Percentiles rank a stretch among this genome's conserved stretches.
Evolutionary conservation across 2,797 vertebrate species (phyloP).

Genomic region (Acipenser ruthenus): DNA sequence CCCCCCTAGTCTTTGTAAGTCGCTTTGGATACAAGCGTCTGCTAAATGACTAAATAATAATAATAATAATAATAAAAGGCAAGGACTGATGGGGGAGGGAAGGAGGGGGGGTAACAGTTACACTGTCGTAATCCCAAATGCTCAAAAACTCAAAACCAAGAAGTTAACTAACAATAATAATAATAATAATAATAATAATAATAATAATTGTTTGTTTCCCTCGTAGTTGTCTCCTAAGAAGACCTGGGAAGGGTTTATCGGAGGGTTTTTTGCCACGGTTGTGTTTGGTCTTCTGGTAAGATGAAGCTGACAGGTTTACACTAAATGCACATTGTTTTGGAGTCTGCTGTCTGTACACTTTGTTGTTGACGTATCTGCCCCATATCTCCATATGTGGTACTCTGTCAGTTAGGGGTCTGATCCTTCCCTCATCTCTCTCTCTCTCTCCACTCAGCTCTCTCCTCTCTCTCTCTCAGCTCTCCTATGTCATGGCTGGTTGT

Average conservation of each 20-base stretch:
- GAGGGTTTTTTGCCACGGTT: conserved; percentile 88
- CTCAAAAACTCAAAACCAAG: too few relatives aligned
- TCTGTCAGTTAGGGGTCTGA: not conserved
- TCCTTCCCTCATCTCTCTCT: not conserved
- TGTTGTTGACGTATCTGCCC: too few relatives aligned
- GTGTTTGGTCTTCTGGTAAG: conserved; percentile 87
- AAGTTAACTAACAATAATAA: too few relatives aligned
- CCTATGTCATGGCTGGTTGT: too few relatives aligned
- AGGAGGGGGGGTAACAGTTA: too few relatives aligned
- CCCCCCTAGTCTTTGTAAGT: too few relatives aligned
- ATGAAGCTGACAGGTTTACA: accelerated
- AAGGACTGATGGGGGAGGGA: too few relatives aligned
- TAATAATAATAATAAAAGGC: not conserved
- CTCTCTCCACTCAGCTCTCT: not conserved
- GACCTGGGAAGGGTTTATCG: conserved; percentile 98
- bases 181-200: too few relatives aligned
- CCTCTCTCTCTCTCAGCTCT: not conserved
- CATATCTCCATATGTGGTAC: too few relatives aligned
- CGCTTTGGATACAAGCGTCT: too few relatives aligned
- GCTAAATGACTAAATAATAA: too few relatives aligned
- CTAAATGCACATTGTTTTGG: not conserved
- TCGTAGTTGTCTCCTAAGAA: conserved; percentile 93
- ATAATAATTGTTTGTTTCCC: conserved; percentile 1
- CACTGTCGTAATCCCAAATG: too few relatives aligned
- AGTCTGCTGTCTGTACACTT: not conserved